Percentiles rank a stretch among this genome's conserved stretches.
Conservation (phyloP, 1,140 invertebrate species). For the Euura lappo region DNA sequence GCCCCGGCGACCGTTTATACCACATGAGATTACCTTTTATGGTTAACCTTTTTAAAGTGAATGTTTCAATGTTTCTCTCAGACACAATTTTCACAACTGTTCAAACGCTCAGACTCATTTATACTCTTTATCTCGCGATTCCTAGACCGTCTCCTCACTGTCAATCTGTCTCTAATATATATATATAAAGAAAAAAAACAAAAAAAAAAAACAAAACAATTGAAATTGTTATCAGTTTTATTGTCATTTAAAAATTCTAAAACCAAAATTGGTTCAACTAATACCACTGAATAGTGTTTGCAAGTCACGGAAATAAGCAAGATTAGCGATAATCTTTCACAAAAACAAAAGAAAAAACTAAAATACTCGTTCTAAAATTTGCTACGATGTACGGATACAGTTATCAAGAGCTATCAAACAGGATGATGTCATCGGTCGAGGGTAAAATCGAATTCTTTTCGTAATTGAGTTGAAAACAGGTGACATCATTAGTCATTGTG, state of each 20-base stretch:
- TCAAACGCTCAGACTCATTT: too few species aligned
- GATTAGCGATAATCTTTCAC: not conserved
- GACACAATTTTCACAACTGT: too few species aligned
- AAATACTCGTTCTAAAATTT: not conserved
- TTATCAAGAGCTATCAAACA: constrained; percentile 60
- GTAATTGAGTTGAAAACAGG: not conserved
- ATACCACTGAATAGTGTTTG: too few species aligned
- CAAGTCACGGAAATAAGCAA: too few species aligned
- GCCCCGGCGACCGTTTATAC: constrained; percentile 33
- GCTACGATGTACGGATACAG: constrained; percentile 59
- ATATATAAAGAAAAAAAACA: too few species aligned
- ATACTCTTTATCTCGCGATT: too few species aligned
- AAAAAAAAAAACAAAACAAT: too few species aligned
- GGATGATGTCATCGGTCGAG: constrained; percentile 64
- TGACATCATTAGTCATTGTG: constrained; percentile 5
- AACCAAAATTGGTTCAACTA: constrained; percentile 10
- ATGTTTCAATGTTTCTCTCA: constrained; percentile 14
- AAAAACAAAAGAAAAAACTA: constrained; percentile 10
- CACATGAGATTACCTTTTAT: constrained; percentile 50
- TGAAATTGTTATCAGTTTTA: constrained; percentile 13
- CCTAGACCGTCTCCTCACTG: too few species aligned
- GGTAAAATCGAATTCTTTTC: constrained; percentile 48
- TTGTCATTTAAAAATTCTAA: not conserved
- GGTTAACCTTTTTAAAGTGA: constrained; percentile 48
- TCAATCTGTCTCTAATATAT: too few species aligned